A percentile compares a stretch with the other conserved stretches of the same genome.
Evolutionary conservation across 2,113 vertebrate genomes (phyloP).

Genomic region (Cyanoderma ruficeps): DNA sequence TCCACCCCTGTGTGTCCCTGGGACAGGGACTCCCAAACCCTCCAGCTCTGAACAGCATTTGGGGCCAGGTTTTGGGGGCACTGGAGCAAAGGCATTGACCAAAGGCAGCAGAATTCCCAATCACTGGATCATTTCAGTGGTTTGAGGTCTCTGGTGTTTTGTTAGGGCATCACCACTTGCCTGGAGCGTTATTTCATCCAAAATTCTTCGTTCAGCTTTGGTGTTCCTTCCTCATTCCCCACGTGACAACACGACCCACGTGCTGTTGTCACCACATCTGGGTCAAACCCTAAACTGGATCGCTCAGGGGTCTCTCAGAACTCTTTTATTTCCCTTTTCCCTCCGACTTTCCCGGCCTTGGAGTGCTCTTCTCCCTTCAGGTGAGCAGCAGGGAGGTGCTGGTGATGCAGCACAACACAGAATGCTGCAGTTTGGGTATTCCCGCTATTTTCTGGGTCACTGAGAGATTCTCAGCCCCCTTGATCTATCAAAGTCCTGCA

Average conservation of each 20-base stretch:
- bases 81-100: not conserved
- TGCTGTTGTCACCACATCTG: not conserved
- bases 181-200: not conserved
- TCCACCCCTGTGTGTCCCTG: accelerated
- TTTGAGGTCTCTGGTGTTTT: not conserved
- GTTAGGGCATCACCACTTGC: not conserved
- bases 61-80: accelerated
- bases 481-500: not conserved
- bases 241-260: accelerated
- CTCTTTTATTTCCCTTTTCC: not conserved
- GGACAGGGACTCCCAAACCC: not conserved
- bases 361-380: not conserved
- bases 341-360: not conserved
- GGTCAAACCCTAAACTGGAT: not conserved
- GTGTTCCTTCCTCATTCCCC: not conserved
- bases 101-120: not conserved
- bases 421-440: not conserved
- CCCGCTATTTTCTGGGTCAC: not conserved
- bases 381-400: not conserved
- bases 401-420: not conserved
- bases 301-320: not conserved
- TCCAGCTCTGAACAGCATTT: not conserved
- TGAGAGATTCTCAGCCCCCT: not conserved
- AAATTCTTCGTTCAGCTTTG: not conserved
- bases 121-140: not conserved